phyloP scores from a whole-genome alignment of 1,140 invertebrate species.

The Cotesia glomerata region DNA sequence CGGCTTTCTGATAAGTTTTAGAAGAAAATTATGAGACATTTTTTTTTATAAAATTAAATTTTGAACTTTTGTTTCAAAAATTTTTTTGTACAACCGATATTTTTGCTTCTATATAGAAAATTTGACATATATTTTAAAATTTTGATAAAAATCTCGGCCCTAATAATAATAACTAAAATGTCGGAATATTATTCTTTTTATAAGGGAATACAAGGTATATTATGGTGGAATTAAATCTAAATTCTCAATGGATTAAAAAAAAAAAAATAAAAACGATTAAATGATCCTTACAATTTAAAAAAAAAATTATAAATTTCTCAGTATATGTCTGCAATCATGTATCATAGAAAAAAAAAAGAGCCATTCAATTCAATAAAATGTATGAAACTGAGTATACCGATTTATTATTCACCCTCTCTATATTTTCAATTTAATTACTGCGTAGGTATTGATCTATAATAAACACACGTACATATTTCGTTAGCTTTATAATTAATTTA shows the following conservation, averaged over 20 bases:
- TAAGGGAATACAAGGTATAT: constrained; percentile 44
- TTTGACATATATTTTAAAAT: too few relatives aligned
- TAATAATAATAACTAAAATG: too few relatives aligned
- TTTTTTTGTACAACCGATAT: too few relatives aligned
- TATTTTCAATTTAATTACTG: neutral
- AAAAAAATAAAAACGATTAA: neutral
- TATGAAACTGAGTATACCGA: constrained; percentile 41
- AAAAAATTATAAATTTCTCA: constrained; percentile 44
- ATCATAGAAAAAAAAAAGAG: constrained; percentile 48
- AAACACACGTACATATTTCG: too few relatives aligned
- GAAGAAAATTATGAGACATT: too few relatives aligned
- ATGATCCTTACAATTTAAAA: constrained; percentile 53
- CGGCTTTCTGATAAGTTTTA: too few relatives aligned
- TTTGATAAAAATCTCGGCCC: constrained; percentile 15
- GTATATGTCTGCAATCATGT: constrained; percentile 60
- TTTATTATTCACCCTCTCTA: neutral
- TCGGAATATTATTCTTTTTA: constrained; percentile 9
- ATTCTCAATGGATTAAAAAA: constrained; percentile 51
- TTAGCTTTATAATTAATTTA: too few relatives aligned
- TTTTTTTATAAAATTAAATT: too few relatives aligned
- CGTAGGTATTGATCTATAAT: too few relatives aligned
- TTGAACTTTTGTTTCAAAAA: too few relatives aligned
- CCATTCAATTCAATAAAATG: constrained; percentile 58
- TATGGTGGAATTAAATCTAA: constrained; percentile 52
- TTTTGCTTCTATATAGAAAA: too few relatives aligned